Conservation (phyloP, 1,140 invertebrate species). For the Palaemon carinicauda region DNA sequence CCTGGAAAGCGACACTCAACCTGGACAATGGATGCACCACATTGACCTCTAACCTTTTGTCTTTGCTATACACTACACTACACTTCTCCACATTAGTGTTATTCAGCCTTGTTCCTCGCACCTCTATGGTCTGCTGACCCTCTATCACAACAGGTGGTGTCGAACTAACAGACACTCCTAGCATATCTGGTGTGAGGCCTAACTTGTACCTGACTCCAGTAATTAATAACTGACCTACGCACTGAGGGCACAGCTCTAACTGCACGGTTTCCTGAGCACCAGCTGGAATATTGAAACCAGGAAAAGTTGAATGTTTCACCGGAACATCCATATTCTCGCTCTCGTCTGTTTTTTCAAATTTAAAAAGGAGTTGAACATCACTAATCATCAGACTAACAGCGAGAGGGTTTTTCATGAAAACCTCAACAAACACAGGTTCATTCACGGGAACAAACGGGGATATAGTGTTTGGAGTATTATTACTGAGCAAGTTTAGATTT, state of each 20-base stretch:
- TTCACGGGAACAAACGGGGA: slow-evolving; percentile 62
- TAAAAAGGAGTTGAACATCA: slow-evolving; percentile 83
- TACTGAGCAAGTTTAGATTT: slow-evolving; percentile 46
- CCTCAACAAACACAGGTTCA: slow-evolving; percentile 83
- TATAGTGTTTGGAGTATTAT: slow-evolving; percentile 49
- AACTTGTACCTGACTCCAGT: slow-evolving; percentile 61
- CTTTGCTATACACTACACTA: slow-evolving; percentile 65
- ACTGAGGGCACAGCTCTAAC: slow-evolving; percentile 27
- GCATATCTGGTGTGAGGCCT: slow-evolving; percentile 60
- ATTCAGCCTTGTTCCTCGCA: slow-evolving; percentile 66
- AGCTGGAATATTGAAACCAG: slow-evolving; percentile 44
- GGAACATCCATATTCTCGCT: slow-evolving; percentile 24
- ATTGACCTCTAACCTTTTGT: slow-evolving; percentile 66
- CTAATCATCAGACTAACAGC: slow-evolving; percentile 77
- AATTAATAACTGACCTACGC: slow-evolving; percentile 60
- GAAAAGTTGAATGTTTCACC: slow-evolving; percentile 35
- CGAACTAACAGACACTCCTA: not conserved
- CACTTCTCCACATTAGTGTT: slow-evolving; percentile 65
- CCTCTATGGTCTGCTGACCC: slow-evolving; percentile 65
- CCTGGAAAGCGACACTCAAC: slow-evolving; percentile 63
- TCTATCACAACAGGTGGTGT: slow-evolving; percentile 49
- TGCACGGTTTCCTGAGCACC: slow-evolving; percentile 44
- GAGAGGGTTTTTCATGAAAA: slow-evolving; percentile 82
- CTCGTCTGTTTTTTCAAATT: slow-evolving; percentile 69
- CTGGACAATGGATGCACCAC: slow-evolving; percentile 66